These are phyloP conservation scores for Brachionus rubens DNA, from an alignment of 1,140 invertebrate species.

Conservation along the genomic window DNA sequence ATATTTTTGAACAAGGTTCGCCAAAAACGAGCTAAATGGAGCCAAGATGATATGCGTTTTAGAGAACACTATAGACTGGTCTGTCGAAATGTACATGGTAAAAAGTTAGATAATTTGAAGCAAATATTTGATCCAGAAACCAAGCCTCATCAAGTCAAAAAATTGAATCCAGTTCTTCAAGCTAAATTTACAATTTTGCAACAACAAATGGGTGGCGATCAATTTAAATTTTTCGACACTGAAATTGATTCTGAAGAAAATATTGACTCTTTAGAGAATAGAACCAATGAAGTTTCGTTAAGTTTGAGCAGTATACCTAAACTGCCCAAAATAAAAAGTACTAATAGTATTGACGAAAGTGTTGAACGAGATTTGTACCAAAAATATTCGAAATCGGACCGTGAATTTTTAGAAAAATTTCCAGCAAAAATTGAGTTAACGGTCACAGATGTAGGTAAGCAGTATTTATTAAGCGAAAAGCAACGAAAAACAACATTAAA, in stretches of 20 bases:
- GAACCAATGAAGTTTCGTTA: neutral
- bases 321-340: neutral
- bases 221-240: neutral
- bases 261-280: neutral
- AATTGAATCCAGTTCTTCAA: neutral
- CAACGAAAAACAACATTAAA: slow-evolving; percentile 8
- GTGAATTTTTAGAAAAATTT: slow-evolving; percentile 34
- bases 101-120: slow-evolving; percentile 38
- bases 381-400: slow-evolving; percentile 22
- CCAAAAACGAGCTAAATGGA: slow-evolving; percentile 33
- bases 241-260: neutral
- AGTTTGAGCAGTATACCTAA: neutral
- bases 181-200: slow-evolving; percentile 11
- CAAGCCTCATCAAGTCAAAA: neutral
- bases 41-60: slow-evolving; percentile 35
- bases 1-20: slow-evolving; percentile 34
- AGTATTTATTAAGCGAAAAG: slow-evolving; percentile 39
- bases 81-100: slow-evolving; percentile 32
- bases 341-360: neutral
- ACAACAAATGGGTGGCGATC: neutral
- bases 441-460: slow-evolving; percentile 31
- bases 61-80: slow-evolving; percentile 32
- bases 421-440: slow-evolving; percentile 38
- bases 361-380: slow-evolving; percentile 4
- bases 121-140: slow-evolving; percentile 14